phyloP scores from a whole-genome alignment of 2,888 invertebrate genomes.

The Ophonus ardosiacus region DNA sequence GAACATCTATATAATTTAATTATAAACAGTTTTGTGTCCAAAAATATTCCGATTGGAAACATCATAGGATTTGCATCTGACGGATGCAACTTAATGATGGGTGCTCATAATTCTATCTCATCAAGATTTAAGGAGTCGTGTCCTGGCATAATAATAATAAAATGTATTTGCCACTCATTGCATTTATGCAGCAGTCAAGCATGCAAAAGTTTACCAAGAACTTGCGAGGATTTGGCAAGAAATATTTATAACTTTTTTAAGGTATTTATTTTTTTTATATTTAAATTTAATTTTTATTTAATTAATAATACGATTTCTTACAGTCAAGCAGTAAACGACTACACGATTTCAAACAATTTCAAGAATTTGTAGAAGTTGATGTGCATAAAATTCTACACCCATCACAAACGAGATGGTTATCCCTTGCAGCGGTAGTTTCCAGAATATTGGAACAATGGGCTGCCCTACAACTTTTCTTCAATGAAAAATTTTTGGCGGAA shows the following conservation, averaged over 20 bases:
- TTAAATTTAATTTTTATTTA: background rate
- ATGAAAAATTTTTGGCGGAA: conserved; percentile 62
- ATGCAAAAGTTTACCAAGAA: background rate
- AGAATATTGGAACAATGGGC: conserved; percentile 70
- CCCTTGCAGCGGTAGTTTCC: conserved; percentile 67
- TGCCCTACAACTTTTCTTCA: conserved; percentile 68
- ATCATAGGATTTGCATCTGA: background rate
- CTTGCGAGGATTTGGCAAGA: conserved; percentile 68
- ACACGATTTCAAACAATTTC: conserved; percentile 65
- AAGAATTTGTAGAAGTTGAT: conserved; percentile 67
- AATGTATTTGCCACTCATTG: background rate
- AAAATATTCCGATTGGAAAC: background rate
- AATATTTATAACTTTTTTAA: conserved; percentile 69
- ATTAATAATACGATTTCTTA: too few relatives aligned
- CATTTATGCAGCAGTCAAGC: background rate
- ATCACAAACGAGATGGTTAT: too few relatives aligned
- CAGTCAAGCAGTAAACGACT: conserved; percentile 66
- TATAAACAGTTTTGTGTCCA: background rate
- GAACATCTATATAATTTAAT: background rate
- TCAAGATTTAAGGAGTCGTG: background rate
- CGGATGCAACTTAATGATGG: background rate
- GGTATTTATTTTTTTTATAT: background rate
- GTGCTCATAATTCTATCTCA: background rate
- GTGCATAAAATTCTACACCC: conserved; percentile 68
- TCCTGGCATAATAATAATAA: background rate